These are phyloP conservation scores for Halisarca cf. caerulea DNA, from an alignment of 37 sponge, comb jelly and placozoan species.

Conservation along the genomic window DNA sequence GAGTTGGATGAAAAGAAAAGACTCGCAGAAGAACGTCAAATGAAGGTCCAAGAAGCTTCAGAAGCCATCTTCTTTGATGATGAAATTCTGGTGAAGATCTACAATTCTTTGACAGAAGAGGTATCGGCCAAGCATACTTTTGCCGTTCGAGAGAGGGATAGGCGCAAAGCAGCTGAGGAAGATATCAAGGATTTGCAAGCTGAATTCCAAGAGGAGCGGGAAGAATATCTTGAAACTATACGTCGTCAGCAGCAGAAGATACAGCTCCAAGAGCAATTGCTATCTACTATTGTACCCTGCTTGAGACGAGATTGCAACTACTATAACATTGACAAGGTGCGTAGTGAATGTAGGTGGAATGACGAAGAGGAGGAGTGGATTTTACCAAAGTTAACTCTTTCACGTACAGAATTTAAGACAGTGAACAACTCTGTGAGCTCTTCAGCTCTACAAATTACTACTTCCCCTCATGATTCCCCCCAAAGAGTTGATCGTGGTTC, in stretches of 20 bases:
- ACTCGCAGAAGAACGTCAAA: conserved; percentile 44
- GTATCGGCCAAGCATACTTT: conserved; percentile 61
- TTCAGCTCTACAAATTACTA: not conserved
- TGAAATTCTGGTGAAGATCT: conserved; percentile 72
- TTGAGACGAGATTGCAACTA: conserved; percentile 97
- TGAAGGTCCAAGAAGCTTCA: conserved; percentile 20
- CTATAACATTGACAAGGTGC: conserved; percentile 88
- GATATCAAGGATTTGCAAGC: conserved; percentile 83
- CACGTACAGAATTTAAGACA: conserved; percentile 37
- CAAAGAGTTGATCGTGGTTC: not conserved
- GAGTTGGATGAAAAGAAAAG: conserved; percentile 47
- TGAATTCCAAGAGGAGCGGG: conserved; percentile 89
- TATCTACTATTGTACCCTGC: conserved; percentile 67
- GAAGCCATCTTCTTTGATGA: conserved; percentile 44
- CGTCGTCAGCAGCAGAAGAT: conserved; percentile 65
- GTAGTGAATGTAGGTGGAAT: conserved; percentile 67
- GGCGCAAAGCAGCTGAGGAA: conserved; percentile 62
- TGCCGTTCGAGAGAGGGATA: conserved; percentile 40
- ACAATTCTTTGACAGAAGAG: conserved; percentile 85
- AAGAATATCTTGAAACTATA: conserved; percentile 88
- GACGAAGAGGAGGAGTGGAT: conserved; percentile 70
- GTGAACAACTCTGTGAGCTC: conserved; percentile 12
- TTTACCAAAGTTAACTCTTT: conserved; percentile 54
- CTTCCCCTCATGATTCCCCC: not conserved
- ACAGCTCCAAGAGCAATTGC: conserved; percentile 75